Conservation (phyloP, 2,888 invertebrate species). For the Furcula furcula region DNA sequence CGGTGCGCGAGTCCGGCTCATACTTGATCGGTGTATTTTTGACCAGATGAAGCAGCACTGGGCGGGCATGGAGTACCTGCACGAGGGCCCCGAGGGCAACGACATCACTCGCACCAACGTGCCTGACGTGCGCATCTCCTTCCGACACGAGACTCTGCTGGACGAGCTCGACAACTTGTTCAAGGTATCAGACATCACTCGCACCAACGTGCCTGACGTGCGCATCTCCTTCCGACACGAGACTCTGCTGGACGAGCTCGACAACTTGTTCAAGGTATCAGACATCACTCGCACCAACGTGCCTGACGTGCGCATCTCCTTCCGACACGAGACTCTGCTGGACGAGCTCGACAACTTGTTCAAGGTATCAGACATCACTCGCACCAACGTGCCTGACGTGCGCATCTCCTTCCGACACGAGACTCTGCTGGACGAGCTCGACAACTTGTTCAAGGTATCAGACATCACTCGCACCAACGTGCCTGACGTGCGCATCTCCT, state of each 20-base stretch:
- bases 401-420: slow-evolving; percentile 97
- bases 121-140: slow-evolving; percentile 97
- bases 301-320: slow-evolving; percentile 97
- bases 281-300: slow-evolving; percentile 98
- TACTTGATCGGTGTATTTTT: too few species aligned
- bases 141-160: slow-evolving; percentile 93
- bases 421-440: slow-evolving; percentile 82
- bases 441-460: slow-evolving; percentile 20
- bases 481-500: too few species aligned
- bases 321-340: slow-evolving; percentile 93
- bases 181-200: slow-evolving; percentile 87
- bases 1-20: neutral
- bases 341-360: slow-evolving; percentile 37
- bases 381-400: slow-evolving; percentile 98
- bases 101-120: slow-evolving; percentile 98
- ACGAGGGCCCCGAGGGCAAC: slow-evolving; percentile 97
- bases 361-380: slow-evolving; percentile 87
- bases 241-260: slow-evolving; percentile 82
- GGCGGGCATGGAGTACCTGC: slow-evolving; percentile 96
- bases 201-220: slow-evolving; percentile 98
- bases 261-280: slow-evolving; percentile 20
- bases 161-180: slow-evolving; percentile 37
- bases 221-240: slow-evolving; percentile 97
- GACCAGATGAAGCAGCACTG: slow-evolving; percentile 96
- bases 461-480: too few species aligned